Percentiles rank a stretch among this genome's conserved stretches.
These are phyloP conservation scores for Venustaconcha ellipsiformis DNA, from an alignment of 1,140 invertebrate genomes.

Conservation along the genomic window DNA sequence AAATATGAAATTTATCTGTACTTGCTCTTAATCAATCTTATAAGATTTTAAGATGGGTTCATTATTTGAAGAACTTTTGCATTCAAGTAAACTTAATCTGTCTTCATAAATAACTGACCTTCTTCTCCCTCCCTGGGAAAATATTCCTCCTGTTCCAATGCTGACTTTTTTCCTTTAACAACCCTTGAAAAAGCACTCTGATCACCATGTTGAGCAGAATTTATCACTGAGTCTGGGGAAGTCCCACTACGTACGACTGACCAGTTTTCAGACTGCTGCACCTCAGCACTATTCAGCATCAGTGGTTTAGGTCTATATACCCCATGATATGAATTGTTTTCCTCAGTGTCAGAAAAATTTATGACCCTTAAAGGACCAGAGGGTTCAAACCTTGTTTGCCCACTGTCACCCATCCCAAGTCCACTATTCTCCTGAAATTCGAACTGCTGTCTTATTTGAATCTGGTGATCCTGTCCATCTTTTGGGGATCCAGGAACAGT, in stretches of 20 bases:
- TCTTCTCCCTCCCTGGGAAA: conserved; percentile 23
- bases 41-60: no score
- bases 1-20: no score
- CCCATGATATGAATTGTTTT: conserved; percentile 15
- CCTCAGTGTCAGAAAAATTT: conserved; percentile 26
- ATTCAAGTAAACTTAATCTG: no score
- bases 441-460: conserved; percentile 24
- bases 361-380: conserved; percentile 23
- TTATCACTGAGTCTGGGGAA: conserved; percentile 23
- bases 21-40: no score
- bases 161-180: conserved; percentile 15
- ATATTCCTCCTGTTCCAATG: conserved; percentile 9
- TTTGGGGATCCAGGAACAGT: conserved; percentile 4
- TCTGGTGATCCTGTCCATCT: background rate
- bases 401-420: conserved; percentile 7
- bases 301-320: conserved; percentile 31
- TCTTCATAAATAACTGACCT: conserved; percentile 1
- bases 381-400: conserved; percentile 19
- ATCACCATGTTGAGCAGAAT: conserved; percentile 7
- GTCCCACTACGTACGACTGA: background rate
- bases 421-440: conserved; percentile 19
- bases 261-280: conserved; percentile 12
- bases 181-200: conserved; percentile 32
- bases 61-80: no score
- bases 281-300: conserved; percentile 18